These are phyloP conservation scores for Drosophila baimaii DNA, from an alignment of 1,140 invertebrate species.

Conservation along the genomic window DNA sequence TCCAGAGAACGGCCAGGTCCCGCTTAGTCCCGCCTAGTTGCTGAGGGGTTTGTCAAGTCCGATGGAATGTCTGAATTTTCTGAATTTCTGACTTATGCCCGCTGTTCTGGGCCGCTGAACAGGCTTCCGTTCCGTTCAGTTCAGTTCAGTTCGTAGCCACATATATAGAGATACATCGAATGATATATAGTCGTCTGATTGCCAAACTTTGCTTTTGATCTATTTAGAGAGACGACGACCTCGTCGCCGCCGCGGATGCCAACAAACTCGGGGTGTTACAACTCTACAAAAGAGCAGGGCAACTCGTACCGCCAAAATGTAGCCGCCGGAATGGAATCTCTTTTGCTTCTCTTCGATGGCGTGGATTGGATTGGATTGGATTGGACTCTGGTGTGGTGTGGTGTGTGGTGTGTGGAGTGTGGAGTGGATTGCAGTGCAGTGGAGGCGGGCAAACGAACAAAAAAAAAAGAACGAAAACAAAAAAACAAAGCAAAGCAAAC, in stretches of 20 bases:
- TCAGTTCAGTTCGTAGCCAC: too few species aligned
- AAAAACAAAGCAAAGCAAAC: slow-evolving; percentile 19
- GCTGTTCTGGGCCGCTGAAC: slow-evolving; percentile 48
- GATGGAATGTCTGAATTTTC: slow-evolving; percentile 20
- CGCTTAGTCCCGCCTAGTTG: not conserved
- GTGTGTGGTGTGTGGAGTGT: too few species aligned
- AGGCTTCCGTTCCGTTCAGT: slow-evolving; percentile 21
- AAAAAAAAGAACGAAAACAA: slow-evolving; percentile 34
- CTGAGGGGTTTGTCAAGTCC: slow-evolving; percentile 13
- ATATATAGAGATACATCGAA: not conserved
- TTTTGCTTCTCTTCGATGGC: slow-evolving; percentile 1
- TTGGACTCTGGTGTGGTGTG: too few species aligned
- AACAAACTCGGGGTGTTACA: slow-evolving; percentile 31
- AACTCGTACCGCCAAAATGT: slow-evolving; percentile 13
- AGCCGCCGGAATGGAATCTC: slow-evolving; percentile 31
- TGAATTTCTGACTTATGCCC: slow-evolving; percentile 1
- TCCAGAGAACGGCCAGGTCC: slow-evolving; percentile 34
- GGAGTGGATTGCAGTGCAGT: not conserved
- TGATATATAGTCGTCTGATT: slow-evolving; percentile 30
- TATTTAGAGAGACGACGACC: slow-evolving; percentile 54
- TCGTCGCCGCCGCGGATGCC: not conserved
- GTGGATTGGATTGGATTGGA: not conserved
- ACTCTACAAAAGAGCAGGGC: slow-evolving; percentile 31
- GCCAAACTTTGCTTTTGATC: slow-evolving; percentile 62
- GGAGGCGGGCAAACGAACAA: slow-evolving; percentile 18